Conservation (phyloP, 2,888 invertebrate genomes). For the Acronicta leporina region DNA sequence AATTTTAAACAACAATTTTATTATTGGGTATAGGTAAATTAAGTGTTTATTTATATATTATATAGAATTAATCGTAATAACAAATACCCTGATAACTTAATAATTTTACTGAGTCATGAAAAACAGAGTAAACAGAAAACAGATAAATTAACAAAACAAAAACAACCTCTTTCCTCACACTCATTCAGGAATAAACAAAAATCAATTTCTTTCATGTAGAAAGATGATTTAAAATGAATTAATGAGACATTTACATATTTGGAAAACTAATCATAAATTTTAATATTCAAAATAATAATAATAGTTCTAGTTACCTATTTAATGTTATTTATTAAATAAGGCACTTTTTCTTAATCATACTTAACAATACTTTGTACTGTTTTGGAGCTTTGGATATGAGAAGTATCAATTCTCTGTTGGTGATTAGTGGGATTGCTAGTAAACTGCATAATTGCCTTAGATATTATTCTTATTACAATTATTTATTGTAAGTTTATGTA, state of each 20-base stretch:
- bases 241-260: neutral
- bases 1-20: conserved; percentile 19
- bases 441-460: conserved; percentile 3
- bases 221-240: conserved; percentile 15
- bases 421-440: conserved; percentile 6
- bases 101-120: conserved; percentile 23
- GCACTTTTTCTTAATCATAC: conserved; percentile 51
- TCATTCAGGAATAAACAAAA: conserved; percentile 17
- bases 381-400: conserved; percentile 24
- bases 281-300: conserved; percentile 10
- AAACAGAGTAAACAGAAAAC: conserved; percentile 14
- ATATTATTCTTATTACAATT: neutral
- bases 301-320: conserved; percentile 22
- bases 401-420: conserved; percentile 7
- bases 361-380: conserved; percentile 44
- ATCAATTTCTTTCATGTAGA: conserved; percentile 31
- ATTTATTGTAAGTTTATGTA: neutral
- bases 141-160: neutral
- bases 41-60: conserved; percentile 4
- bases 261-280: conserved; percentile 10
- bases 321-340: conserved; percentile 32
- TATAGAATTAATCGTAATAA: conserved; percentile 7
- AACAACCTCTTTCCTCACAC: conserved; percentile 6
- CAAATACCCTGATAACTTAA: conserved; percentile 33
- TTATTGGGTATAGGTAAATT: no score